Base-by-base conservation (phyloP, 2,888 invertebrate genomes). In the Griposia aprilina region DNA sequence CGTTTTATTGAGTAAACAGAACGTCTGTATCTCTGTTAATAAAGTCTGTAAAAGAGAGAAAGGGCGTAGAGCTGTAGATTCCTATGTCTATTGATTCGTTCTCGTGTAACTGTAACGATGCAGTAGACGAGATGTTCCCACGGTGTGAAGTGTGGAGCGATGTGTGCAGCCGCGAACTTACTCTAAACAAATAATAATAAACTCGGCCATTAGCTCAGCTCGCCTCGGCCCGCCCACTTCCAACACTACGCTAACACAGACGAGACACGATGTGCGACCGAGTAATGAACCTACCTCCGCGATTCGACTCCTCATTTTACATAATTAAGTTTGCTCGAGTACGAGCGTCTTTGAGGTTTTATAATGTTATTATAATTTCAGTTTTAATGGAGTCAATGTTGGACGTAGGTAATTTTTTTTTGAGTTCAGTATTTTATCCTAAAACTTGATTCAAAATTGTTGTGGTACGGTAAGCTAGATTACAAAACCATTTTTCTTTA, bases 111-210 rank as follows among this genome's bases (percentile, higher is more conserved):
- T 68, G 13, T 69, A 60, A 23, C 23, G 59, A 70, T 68, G 67
- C 30, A 62, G 36, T 63, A 13, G 62, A 5, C 45, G 41, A 67
- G 55, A 57, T 59, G 82, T 89, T 90, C 90, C 87, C 90, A 90
- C 90, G 89, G 74, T 79, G 74, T 41, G n/a, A 23, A 36, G 71
- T 60, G 17, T 63, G 45, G 67, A 11, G 73, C 74, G 72, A 65
- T 70, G 76, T 68, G 65, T 74, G 86, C 62, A 67, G 80, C 78
- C 74, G 87, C 87, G 67, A 86, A 88, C 85, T 84, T 74, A 76
- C 76, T 80, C 79, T 86, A 76, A 84, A 82, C 88, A 87, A 90
- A 90, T 88, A 89, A 87, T 86, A 88, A 88, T 89, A 87, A 86
- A 90, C 83, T 86, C 68, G 52, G 30, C 83, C 85, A 87, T 89